Evolutionary conservation across 2,797 vertebrate species (phyloP).

Genomic region (Spheniscus humboldti): DNA sequence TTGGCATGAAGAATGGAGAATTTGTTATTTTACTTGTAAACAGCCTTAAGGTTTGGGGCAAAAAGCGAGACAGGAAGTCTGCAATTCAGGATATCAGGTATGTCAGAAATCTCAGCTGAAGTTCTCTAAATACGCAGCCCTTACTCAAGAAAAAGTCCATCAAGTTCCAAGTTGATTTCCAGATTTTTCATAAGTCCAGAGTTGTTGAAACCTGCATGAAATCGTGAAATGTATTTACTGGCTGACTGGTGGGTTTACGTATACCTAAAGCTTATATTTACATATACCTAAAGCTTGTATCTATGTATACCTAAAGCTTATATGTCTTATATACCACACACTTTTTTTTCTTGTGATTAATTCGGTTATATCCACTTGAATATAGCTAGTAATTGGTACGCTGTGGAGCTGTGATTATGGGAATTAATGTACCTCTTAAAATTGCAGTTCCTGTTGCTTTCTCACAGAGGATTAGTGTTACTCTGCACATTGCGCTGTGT

Average conservation of each 20-base stretch:
- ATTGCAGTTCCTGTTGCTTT: neutral
- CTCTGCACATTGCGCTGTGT: neutral
- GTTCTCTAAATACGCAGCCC: accelerated
- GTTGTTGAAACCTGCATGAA: neutral
- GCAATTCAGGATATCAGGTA: conserved; percentile 92
- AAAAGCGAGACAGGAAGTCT: conserved; percentile 90
- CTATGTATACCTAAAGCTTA: neutral
- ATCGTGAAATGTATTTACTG: neutral
- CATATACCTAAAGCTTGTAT: neutral
- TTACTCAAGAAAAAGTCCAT: accelerated
- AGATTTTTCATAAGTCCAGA: accelerated
- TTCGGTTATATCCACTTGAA: neutral
- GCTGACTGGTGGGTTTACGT: neutral
- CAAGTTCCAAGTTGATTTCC: accelerated
- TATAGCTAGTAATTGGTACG: neutral
- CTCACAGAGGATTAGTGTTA: neutral
- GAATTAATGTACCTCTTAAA: neutral
- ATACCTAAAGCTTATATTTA: neutral
- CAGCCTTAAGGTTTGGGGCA: conserved; percentile 93
- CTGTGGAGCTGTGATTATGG: neutral
- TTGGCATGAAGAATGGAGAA: conserved; percentile 96
- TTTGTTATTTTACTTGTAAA: conserved; percentile 90
- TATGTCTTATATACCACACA: neutral
- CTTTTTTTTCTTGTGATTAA: neutral
- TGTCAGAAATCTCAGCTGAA: neutral